phyloP scores from a whole-genome alignment of 2,888 invertebrate genomes.

The Acanthacorydalis orientalis region DNA sequence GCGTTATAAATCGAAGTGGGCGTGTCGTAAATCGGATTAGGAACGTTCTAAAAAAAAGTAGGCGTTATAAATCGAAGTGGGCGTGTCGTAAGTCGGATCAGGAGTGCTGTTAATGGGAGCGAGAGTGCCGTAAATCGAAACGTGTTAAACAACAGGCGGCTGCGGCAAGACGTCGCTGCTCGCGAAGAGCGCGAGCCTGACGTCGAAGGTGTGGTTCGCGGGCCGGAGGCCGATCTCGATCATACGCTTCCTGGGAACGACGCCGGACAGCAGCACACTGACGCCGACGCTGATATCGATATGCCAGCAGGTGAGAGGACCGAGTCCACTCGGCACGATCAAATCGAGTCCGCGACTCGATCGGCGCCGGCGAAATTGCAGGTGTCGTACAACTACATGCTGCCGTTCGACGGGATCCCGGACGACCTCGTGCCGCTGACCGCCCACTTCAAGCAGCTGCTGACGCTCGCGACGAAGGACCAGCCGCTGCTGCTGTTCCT shows the following conservation, averaged over 20 bases:
- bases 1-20: too few relatives aligned
- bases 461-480: slow-evolving; percentile 63
- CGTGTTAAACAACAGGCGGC: slow-evolving; percentile 59
- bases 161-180: slow-evolving; percentile 95
- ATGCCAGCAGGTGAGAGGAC: slow-evolving; percentile 67
- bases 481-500: slow-evolving; percentile 82
- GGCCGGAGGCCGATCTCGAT: slow-evolving; percentile 69
- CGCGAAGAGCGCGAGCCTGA: slow-evolving; percentile 78
- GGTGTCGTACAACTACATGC: slow-evolving; percentile 82
- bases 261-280: slow-evolving; percentile 89
- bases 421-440: slow-evolving; percentile 91
- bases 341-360: too few relatives aligned
- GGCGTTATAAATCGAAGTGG: too few relatives aligned
- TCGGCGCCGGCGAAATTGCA: too few relatives aligned
- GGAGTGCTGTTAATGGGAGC: too few relatives aligned
- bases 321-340: too few relatives aligned
- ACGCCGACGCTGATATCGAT: slow-evolving; percentile 89
- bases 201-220: slow-evolving; percentile 53
- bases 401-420: slow-evolving; percentile 86
- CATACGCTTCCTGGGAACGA: slow-evolving; percentile 87
- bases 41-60: too few relatives aligned
- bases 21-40: too few relatives aligned
- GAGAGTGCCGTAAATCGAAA: too few relatives aligned
- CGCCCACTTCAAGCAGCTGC: slow-evolving; percentile 86
- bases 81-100: too few relatives aligned